Conservation (phyloP, 2,113 vertebrate species). For the Catharus fuscescens region DNA sequence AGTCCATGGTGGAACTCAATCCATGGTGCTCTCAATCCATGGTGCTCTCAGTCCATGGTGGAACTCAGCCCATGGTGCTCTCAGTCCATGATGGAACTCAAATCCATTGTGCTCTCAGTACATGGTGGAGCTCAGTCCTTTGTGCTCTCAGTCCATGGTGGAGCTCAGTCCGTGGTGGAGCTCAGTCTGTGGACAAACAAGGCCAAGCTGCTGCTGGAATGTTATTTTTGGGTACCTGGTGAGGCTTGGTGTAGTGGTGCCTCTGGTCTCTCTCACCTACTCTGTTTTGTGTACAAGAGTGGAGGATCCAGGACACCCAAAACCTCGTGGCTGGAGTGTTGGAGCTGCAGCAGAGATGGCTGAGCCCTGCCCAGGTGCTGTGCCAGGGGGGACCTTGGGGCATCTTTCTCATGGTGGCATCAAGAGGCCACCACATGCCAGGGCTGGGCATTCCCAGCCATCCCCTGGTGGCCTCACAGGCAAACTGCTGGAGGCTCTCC, state of each 20-base stretch:
- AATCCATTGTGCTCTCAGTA: too few relatives aligned
- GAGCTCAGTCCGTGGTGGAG: fast-evolving
- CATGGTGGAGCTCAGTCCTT: too few relatives aligned
- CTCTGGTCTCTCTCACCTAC: neutral
- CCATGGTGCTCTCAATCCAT: fast-evolving
- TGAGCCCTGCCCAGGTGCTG: fast-evolving
- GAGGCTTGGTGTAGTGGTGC: neutral
- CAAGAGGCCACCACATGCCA: fast-evolving
- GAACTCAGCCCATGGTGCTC: fast-evolving
- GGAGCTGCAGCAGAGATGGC: neutral
- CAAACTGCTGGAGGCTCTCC: neutral
- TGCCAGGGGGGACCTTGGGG: neutral
- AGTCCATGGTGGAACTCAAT: fast-evolving
- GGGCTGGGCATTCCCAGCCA: neutral
- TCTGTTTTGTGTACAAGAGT: neutral
- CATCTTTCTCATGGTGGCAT: neutral
- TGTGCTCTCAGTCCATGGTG: too few relatives aligned
- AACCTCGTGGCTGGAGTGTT: neutral
- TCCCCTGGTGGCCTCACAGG: fast-evolving
- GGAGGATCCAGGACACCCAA: neutral
- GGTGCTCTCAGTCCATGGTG: fast-evolving
- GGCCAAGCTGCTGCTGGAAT: neutral
- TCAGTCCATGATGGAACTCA: fast-evolving
- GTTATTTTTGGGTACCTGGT: neutral
- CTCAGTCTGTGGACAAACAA: fast-evolving